phyloP scores from a whole-genome alignment of 2,888 invertebrate species.

The Andrena marginata region DNA sequence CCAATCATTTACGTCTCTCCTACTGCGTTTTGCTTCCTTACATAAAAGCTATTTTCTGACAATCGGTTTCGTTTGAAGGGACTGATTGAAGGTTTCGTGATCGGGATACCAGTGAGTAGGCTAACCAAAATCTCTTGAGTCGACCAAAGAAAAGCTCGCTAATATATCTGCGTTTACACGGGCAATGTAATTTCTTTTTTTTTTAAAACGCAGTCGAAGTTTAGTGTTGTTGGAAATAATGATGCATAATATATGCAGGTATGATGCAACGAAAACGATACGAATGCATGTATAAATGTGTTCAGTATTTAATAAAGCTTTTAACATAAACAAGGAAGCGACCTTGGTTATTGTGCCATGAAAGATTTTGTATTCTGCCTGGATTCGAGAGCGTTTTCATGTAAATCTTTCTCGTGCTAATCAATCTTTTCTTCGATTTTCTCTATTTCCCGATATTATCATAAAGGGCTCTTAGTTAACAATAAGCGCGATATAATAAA shows the following conservation, averaged over 20 bases:
- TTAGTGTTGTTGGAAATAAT: slow-evolving; percentile 26
- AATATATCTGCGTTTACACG: background rate
- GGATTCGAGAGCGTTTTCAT: slow-evolving; percentile 2
- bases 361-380: slow-evolving; percentile 35
- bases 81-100: slow-evolving; percentile 34
- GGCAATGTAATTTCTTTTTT: slow-evolving; percentile 34
- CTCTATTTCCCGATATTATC: slow-evolving; percentile 5
- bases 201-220: slow-evolving; percentile 32
- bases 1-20: slow-evolving; percentile 16
- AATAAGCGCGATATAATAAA: background rate
- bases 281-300: slow-evolving; percentile 41
- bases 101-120: slow-evolving; percentile 21
- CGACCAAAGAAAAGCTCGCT: slow-evolving; percentile 62
- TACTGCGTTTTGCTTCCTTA: slow-evolving; percentile 27
- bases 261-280: slow-evolving; percentile 53
- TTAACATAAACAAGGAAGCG: slow-evolving; percentile 30
- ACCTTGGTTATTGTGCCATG: slow-evolving; percentile 61
- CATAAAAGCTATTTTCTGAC: background rate
- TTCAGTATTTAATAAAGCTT: slow-evolving; percentile 58
- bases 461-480: slow-evolving; percentile 2
- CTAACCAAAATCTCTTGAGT: slow-evolving; percentile 56
- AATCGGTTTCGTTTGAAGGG: slow-evolving; percentile 2
- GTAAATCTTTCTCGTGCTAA: slow-evolving; percentile 11
- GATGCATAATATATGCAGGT: slow-evolving; percentile 52
- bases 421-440: background rate